phyloP scores from a whole-genome alignment of 1,140 invertebrate genomes.

The Leptestheria dahalacensis region DNA sequence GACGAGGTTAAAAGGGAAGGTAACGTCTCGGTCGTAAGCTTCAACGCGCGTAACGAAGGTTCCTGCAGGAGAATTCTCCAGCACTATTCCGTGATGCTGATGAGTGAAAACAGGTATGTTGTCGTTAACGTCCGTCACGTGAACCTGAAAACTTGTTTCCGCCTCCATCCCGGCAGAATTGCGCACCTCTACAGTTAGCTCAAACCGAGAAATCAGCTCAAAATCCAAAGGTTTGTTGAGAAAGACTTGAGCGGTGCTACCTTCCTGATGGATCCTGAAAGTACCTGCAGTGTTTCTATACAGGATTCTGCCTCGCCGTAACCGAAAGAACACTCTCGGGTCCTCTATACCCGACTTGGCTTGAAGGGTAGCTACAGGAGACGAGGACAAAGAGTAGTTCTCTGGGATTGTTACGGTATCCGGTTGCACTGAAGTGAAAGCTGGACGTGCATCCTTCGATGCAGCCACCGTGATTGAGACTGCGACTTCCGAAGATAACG shows the following conservation, averaged over 20 bases:
- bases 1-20: constrained; percentile 46
- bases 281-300: constrained; percentile 65
- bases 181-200: constrained; percentile 59
- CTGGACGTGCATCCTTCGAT: too few relatives aligned
- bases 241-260: constrained; percentile 46
- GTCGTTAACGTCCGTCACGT: constrained; percentile 70
- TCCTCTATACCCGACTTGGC: constrained; percentile 58
- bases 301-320: constrained; percentile 59
- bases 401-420: background rate
- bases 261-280: constrained; percentile 32
- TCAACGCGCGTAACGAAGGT: constrained; percentile 68
- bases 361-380: constrained; percentile 22
- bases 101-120: constrained; percentile 69
- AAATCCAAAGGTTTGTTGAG: constrained; percentile 59
- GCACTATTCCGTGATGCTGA: constrained; percentile 54
- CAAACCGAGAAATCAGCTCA: constrained; percentile 64
- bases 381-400: background rate
- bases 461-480: constrained; percentile 36
- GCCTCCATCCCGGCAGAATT: constrained; percentile 64
- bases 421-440: constrained; percentile 15
- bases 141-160: constrained; percentile 56
- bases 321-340: constrained; percentile 53
- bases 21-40: constrained; percentile 73
- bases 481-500: constrained; percentile 27
- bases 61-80: constrained; percentile 64